Evolutionary conservation across 2,113 vertebrate genomes (phyloP), one percentile per base, ranked within the genome.

Genomic region (Malurus alboscapulatus): DNA sequence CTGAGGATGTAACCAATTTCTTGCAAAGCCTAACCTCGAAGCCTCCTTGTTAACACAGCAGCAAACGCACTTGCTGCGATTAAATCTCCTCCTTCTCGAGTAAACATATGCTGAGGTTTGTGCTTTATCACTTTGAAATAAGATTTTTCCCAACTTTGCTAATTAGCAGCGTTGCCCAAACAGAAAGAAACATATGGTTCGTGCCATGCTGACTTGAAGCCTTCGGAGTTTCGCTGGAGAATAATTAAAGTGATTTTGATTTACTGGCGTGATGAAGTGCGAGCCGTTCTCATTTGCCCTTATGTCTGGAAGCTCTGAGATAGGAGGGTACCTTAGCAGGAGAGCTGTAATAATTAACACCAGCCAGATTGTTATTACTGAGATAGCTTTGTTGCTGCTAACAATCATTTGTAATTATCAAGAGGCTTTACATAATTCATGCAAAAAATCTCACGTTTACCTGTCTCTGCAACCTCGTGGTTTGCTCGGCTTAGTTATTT

Each of bases 211-310:
- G 80, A 84, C 91, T 88, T 74, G 85, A 95, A 96, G 76, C 57
- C 84, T 75, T 89, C 75, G 71, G 84, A 93, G 67, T 92, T 81
- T 69, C 62, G 69, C 81, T 75, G 61, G 57, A 94, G 51, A 83
- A 59, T 90, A 95, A 94, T 96, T 94, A 96, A 90, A 94, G 74
- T 54, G 81, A 84, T 90, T 83, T 94, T 95, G 93, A 92, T 93
- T 95, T 92, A 73, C 86, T 87, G 75, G 44, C 6, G 0, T 81
- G 84, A 94, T 81, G 91, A 89, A 92, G 42, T 44, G 85, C 3
- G 6, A 93, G 74, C 20, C 78, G 29, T 63, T 71, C 44, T 90
- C 38, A 3, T 66, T 91, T 69, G 50, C 44, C 32, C 26, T 94
- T 68, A 71, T 59, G 69, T 66, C 89, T 84, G 42, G 54, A 51